Evolutionary conservation across 2,113 vertebrate genomes (phyloP).

Genomic region (Rynchops niger): DNA sequence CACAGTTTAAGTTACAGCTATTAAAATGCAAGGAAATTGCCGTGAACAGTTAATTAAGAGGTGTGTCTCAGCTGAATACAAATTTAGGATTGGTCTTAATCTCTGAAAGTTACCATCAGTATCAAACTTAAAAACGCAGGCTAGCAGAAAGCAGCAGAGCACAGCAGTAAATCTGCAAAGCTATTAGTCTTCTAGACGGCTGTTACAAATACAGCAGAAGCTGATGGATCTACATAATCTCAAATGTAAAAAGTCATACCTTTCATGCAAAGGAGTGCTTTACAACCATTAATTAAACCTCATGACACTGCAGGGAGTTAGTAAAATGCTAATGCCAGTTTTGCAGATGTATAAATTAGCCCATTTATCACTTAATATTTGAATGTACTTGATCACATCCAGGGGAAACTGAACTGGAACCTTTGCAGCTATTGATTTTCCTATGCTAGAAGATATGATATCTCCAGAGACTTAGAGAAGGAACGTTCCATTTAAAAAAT

Average conservation of each 20-base stretch:
- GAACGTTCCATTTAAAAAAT: not conserved
- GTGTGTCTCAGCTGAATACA: not conserved
- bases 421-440: conserved; percentile 22
- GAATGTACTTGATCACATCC: conserved; percentile 6
- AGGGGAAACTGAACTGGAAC: conserved; percentile 25
- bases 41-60: not conserved
- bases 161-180: conserved; percentile 28
- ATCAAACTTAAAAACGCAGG: not conserved
- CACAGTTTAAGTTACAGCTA: not conserved
- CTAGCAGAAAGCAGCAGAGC: conserved; percentile 22
- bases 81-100: not conserved
- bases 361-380: conserved; percentile 46
- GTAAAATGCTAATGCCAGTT: conserved; percentile 42
- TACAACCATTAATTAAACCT: conserved; percentile 50
- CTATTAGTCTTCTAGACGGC: conserved; percentile 33
- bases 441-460: not conserved
- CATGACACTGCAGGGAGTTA: conserved; percentile 10
- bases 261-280: conserved; percentile 40
- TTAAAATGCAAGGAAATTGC: not conserved
- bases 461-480: not conserved
- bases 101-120: not conserved
- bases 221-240: conserved; percentile 19
- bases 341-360: conserved; percentile 51
- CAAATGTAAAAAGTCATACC: conserved; percentile 16
- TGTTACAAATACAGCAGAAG: conserved; percentile 30